phyloP scores from a whole-genome alignment of 2,113 vertebrate species.

The Microcebus jonahi region DNA sequence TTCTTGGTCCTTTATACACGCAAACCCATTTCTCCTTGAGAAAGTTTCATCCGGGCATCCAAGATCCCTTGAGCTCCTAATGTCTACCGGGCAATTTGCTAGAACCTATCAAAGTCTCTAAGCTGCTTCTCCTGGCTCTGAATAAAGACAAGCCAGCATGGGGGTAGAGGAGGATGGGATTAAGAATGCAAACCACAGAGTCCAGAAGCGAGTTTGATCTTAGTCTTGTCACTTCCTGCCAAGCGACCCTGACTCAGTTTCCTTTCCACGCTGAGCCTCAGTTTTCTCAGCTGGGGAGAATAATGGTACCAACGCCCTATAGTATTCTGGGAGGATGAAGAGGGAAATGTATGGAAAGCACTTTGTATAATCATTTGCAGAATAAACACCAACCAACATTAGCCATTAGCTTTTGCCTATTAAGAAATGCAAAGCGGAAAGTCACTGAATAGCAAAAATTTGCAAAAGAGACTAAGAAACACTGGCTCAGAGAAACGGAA shows the following conservation, averaged over 20 bases:
- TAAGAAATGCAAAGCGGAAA: neutral
- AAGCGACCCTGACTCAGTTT: neutral
- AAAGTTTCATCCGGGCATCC: neutral
- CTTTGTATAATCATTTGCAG: neutral
- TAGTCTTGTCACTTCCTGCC: neutral
- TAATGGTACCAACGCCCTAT: neutral
- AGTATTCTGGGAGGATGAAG: neutral
- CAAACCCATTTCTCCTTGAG: neutral
- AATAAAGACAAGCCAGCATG: neutral
- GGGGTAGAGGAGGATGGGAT: neutral
- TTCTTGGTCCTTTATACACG: neutral
- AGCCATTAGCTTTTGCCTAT: neutral
- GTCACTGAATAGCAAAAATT: neutral
- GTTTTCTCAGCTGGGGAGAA: neutral
- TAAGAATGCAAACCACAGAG: neutral
- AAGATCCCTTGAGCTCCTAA: neutral
- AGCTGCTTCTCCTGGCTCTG: neutral
- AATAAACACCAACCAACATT: neutral
- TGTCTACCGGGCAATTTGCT: neutral
- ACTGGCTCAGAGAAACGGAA: neutral
- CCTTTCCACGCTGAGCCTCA: neutral
- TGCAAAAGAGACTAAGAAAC: neutral
- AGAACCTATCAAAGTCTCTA: slow-evolving; percentile 4
- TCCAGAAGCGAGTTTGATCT: neutral
- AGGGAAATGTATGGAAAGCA: neutral